phyloP scores from a whole-genome alignment of 1,140 invertebrate species.

The Zophobas morio region DNA sequence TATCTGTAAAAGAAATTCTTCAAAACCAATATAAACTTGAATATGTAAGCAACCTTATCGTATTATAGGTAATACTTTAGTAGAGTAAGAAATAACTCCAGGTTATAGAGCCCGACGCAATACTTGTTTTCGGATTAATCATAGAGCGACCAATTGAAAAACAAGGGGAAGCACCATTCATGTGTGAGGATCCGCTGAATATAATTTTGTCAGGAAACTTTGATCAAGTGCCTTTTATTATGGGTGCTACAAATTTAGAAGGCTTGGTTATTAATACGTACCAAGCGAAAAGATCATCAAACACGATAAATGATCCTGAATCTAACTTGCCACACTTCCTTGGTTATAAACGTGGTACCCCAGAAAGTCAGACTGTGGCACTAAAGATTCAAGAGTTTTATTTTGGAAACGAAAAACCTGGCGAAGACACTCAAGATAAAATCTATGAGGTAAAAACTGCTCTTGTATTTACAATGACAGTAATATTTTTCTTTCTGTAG shows the following conservation, averaged over 20 bases:
- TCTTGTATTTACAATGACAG: too few species aligned
- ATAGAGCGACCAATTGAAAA: slow-evolving; percentile 23
- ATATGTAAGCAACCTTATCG: background rate
- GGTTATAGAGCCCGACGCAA: slow-evolving; percentile 3
- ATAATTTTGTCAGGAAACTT: slow-evolving; percentile 51
- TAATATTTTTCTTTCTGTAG: background rate
- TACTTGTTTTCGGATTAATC: slow-evolving; percentile 24
- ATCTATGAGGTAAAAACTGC: slow-evolving; percentile 8
- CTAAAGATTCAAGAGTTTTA: slow-evolving; percentile 50
- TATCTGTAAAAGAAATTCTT: background rate
- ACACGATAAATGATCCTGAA: slow-evolving; percentile 41
- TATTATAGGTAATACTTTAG: background rate
- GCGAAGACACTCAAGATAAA: slow-evolving; percentile 3
- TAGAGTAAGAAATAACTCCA: background rate
- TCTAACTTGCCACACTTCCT: slow-evolving; percentile 22
- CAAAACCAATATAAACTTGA: background rate
- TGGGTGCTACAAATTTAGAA: slow-evolving; percentile 53
- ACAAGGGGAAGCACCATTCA: slow-evolving; percentile 34
- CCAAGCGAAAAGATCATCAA: background rate
- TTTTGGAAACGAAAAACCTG: slow-evolving; percentile 37
- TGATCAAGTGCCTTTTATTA: slow-evolving; percentile 52
- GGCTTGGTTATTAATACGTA: slow-evolving; percentile 35
- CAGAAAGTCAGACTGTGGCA: slow-evolving; percentile 28
- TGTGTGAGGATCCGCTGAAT: slow-evolving; percentile 50
- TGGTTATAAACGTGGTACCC: slow-evolving; percentile 29